A percentile compares a stretch with the other conserved stretches of the same genome.
These are phyloP conservation scores for Brachionus paranguensis DNA, from an alignment of 1,140 invertebrate species.

Conservation along the genomic window DNA sequence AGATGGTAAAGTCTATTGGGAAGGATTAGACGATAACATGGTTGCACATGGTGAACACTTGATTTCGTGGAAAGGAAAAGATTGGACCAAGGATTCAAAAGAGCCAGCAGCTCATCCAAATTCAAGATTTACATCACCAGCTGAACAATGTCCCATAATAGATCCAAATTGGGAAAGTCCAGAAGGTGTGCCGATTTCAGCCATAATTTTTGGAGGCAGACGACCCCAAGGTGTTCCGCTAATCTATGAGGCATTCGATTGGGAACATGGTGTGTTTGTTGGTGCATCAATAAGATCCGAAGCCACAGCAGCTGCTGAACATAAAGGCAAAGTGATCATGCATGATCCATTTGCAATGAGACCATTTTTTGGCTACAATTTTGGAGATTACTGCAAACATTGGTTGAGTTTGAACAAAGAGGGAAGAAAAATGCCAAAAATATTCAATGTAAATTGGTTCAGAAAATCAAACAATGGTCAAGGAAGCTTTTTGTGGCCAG, in stretches of 20 bases:
- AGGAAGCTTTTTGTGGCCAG: constrained; percentile 77
- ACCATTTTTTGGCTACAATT: constrained; percentile 99
- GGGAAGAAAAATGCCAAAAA: constrained; percentile 68
- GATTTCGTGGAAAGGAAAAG: constrained; percentile 49
- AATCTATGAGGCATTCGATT: constrained; percentile 82
- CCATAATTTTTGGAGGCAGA: constrained; percentile 79
- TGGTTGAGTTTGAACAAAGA: constrained; percentile 77
- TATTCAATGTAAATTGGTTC: constrained; percentile 99
- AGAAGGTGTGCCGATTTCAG: constrained; percentile 75
- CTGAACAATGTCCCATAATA: constrained; percentile 86
- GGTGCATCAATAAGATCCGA: constrained; percentile 90
- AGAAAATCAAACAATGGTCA: constrained; percentile 63
- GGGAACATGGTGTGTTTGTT: constrained; percentile 92
- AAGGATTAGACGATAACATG: constrained; percentile 83
- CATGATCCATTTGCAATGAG: constrained; percentile 93
- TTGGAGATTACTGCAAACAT: constrained; percentile 86
- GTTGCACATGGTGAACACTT: constrained; percentile 41
- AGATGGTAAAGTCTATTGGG: constrained; percentile 81
- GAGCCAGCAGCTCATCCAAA: constrained; percentile 52
- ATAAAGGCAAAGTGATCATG: constrained; percentile 89
- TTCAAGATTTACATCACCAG: constrained; percentile 89
- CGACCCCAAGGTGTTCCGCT: constrained; percentile 83
- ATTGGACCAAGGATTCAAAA: constrained; percentile 44
- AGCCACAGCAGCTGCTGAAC: constrained; percentile 89
- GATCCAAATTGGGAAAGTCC: constrained; percentile 70